Percentiles rank a stretch among this genome's conserved stretches.
These are phyloP conservation scores for Semnornis frantzii DNA, from an alignment of 2,113 vertebrate species.

Conservation along the genomic window DNA sequence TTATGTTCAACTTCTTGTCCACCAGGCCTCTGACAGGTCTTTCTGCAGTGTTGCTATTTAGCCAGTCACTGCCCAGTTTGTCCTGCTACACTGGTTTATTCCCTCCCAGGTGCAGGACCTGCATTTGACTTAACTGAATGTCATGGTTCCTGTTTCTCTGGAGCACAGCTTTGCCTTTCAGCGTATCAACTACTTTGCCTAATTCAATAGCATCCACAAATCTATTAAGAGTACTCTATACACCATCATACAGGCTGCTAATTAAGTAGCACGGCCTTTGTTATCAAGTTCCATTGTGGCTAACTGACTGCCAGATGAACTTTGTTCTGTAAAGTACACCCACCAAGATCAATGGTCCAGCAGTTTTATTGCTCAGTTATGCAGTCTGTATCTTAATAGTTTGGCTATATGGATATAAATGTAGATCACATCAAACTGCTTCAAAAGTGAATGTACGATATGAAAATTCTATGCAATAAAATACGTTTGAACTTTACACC, in stretches of 20 bases:
- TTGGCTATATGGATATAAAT: background rate
- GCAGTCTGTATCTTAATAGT: background rate
- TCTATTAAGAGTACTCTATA: background rate
- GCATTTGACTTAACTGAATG: background rate
- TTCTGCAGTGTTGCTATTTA: background rate
- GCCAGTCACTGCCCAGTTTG: background rate
- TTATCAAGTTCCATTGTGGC: background rate
- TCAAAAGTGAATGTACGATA: background rate
- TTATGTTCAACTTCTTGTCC: accelerated
- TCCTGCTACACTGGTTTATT: background rate
- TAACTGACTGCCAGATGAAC: background rate
- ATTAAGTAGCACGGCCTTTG: background rate
- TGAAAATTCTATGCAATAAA: background rate
- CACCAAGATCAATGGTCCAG: background rate
- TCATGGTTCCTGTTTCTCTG: background rate
- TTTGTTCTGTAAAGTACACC: background rate
- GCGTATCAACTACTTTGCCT: background rate
- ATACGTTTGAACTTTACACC: background rate
- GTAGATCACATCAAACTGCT: background rate
- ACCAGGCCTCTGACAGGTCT: background rate
- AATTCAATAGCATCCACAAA: background rate
- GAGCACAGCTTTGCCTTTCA: background rate
- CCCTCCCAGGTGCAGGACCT: background rate
- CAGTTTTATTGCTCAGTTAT: background rate
- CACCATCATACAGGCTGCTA: background rate